phyloP scores from a whole-genome alignment of 2,113 vertebrate genomes.

The Oreochromis aureus region DNA sequence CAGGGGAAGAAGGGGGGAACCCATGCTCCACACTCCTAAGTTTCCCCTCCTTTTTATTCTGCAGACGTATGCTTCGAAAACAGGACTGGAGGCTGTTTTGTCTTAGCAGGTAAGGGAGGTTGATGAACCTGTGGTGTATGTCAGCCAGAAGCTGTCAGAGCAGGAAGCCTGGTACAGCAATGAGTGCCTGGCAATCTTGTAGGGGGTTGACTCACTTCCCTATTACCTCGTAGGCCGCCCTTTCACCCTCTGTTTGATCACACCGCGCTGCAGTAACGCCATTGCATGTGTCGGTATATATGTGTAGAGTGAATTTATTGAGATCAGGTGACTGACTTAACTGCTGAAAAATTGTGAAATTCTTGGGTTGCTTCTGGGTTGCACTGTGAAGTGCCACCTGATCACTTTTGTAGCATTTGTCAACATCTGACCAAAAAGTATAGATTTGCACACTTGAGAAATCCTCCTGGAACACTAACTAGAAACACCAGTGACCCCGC shows the following conservation, averaged over 20 bases:
- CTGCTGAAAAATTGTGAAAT: neutral
- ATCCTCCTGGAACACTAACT: neutral
- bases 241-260: neutral
- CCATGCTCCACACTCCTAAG: neutral
- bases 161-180: neutral
- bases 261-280: rapidly evolving
- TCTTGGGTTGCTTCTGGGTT: neutral
- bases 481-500: neutral
- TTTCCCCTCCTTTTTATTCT: too few relatives aligned
- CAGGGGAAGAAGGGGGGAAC: neutral
- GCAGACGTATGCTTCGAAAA: neutral
- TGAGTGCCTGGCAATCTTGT: neutral
- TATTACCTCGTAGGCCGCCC: neutral
- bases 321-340: neutral
- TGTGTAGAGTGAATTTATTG: neutral
- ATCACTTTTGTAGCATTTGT: neutral
- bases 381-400: neutral
- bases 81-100: neutral
- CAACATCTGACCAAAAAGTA: neutral
- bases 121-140: neutral
- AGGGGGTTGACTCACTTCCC: neutral
- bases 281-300: neutral
- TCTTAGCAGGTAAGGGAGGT: neutral
- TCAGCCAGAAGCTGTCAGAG: neutral
- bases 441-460: neutral